These are phyloP conservation scores for Cotesia glomerata DNA, from an alignment of 1,140 invertebrate species.

Conservation along the genomic window DNA sequence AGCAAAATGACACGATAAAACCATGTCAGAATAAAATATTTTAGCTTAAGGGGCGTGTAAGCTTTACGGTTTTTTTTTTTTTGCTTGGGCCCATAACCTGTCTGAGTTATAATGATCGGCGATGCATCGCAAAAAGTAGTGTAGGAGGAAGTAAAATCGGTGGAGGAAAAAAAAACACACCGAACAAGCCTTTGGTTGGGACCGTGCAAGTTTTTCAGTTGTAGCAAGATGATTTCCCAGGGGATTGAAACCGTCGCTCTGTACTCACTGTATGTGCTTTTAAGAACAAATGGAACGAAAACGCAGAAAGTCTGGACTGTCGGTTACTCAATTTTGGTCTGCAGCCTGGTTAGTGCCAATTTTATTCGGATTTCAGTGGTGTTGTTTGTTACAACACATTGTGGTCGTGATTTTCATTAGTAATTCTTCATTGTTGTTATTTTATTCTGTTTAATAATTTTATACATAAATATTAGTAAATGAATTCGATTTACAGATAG, in stretches of 20 bases:
- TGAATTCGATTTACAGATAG: no score
- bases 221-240: slow-evolving; percentile 52
- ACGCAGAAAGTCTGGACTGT: not conserved
- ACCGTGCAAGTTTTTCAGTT: slow-evolving; percentile 25
- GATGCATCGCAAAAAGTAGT: no score
- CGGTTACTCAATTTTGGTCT: slow-evolving; percentile 16
- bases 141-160: no score
- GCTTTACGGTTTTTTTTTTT: not conserved
- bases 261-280: no score
- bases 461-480: no score
- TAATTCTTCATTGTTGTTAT: not conserved
- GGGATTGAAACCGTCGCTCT: slow-evolving; percentile 34
- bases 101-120: no score
- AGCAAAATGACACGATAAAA: slow-evolving; percentile 35
- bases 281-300: slow-evolving; percentile 3
- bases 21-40: slow-evolving; percentile 46
- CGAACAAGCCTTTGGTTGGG: not conserved
- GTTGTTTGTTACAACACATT: not conserved
- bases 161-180: no score
- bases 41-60: slow-evolving; percentile 9
- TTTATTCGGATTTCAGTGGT: slow-evolving; percentile 22
- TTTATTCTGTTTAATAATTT: not conserved
- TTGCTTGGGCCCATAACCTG: no score
- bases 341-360: not conserved
- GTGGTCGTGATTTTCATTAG: not conserved